Evolutionary conservation across 2,797 vertebrate species (phyloP).

Genomic region (Dendrocincla tyrannina): DNA sequence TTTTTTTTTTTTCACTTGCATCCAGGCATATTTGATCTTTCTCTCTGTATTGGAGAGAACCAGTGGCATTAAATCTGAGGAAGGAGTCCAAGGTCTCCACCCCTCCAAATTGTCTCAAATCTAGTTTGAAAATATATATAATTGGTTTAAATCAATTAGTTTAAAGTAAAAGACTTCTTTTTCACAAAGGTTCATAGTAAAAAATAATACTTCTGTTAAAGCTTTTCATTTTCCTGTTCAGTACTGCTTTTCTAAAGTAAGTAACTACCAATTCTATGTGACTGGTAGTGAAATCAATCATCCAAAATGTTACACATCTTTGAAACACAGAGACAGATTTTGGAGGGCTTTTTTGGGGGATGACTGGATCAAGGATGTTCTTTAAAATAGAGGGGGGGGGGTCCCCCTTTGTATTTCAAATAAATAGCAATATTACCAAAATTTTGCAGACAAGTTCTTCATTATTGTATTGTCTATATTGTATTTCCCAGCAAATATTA

Average conservation of each 20-base stretch:
- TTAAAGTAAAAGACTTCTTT: not conserved
- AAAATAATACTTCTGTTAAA: not conserved
- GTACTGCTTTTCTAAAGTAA: not conserved
- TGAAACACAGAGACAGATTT: not conserved
- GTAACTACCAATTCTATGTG: not conserved
- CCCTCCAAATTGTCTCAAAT: too few species aligned
- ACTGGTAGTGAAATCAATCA: not conserved
- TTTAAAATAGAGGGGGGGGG: not conserved
- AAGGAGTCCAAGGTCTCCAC: too few species aligned
- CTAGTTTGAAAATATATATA: too few species aligned
- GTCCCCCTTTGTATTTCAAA: not conserved
- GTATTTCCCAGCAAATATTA: not conserved
- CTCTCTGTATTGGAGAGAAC: too few species aligned
- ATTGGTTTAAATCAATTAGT: too few species aligned
- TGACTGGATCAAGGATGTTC: not conserved
- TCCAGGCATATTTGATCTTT: too few species aligned
- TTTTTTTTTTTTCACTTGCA: too few species aligned
- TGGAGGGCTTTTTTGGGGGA: not conserved
- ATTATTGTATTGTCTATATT: not conserved
- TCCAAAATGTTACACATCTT: not conserved
- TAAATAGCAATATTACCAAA: not conserved
- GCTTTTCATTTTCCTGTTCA: not conserved
- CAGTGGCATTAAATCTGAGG: too few species aligned
- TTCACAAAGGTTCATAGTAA: not conserved
- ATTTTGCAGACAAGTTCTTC: not conserved